Percentiles rank a stretch among this genome's conserved stretches.
Evolutionary conservation across 2,113 vertebrate species (phyloP).

Genomic region (Ranitomeya imitator): DNA sequence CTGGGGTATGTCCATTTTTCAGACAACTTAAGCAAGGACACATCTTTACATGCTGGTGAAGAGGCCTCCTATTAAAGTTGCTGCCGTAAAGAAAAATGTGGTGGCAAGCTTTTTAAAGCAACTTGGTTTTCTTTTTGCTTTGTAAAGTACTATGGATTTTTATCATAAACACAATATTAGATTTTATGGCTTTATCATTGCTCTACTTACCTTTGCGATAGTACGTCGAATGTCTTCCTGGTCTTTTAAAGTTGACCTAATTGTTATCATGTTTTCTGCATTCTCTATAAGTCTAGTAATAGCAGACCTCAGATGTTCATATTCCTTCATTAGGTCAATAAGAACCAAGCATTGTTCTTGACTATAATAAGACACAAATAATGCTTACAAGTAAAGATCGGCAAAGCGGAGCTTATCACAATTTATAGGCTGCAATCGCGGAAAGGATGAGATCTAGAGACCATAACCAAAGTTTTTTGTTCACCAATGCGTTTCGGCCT

Average conservation of each 20-base stretch:
- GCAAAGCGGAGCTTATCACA: not conserved
- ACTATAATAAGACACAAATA: slow-evolving; percentile 68
- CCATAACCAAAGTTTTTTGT: no score
- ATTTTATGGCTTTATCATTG: not conserved
- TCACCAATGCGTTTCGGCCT: no score
- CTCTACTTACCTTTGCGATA: slow-evolving; percentile 79
- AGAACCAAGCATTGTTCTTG: slow-evolving; percentile 83
- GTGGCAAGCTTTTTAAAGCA: no score
- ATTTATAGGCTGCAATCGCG: no score
- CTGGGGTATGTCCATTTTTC: no score
- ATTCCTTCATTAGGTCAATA: slow-evolving; percentile 82
- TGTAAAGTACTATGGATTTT: not conserved
- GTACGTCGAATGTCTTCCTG: slow-evolving; percentile 80
- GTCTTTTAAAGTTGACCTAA: slow-evolving; percentile 80
- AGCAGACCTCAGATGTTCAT: slow-evolving; percentile 78
- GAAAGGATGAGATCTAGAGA: no score
- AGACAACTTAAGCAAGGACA: no score
- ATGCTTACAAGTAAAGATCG: not conserved
- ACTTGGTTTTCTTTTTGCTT: no score
- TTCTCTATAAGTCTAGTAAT: slow-evolving; percentile 79
- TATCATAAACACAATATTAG: not conserved
- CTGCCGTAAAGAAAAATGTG: no score
- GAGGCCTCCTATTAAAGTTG: no score
- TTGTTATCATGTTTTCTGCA: slow-evolving; percentile 72
- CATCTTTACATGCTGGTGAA: no score